Conservation (phyloP, 2,888 invertebrate genomes). For the Diachrysia chrysitis region DNA sequence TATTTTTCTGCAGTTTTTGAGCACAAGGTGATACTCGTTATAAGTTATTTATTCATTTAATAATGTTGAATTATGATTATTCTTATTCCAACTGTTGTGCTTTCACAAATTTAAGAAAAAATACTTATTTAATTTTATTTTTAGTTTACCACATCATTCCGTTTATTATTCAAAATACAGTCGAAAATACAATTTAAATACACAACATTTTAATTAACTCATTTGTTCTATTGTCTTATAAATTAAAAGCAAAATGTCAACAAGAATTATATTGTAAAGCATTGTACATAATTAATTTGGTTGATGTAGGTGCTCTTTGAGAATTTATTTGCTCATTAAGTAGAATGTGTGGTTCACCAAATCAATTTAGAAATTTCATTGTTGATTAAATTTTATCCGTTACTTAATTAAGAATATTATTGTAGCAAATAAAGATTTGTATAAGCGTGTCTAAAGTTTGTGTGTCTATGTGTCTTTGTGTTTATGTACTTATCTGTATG, state of each 20-base stretch:
- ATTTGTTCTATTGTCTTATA: neutral
- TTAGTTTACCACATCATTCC: too few relatives aligned
- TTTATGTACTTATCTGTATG: too few relatives aligned
- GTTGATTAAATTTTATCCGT: neutral
- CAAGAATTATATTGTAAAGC: constrained; percentile 6
- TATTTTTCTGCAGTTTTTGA: too few relatives aligned
- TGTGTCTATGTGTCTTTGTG: too few relatives aligned
- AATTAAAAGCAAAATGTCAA: constrained; percentile 10
- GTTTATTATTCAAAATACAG: too few relatives aligned
- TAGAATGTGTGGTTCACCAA: constrained; percentile 13
- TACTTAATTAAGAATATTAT: neutral
- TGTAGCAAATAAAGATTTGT: neutral
- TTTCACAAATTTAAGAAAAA: too few relatives aligned
- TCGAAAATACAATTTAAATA: neutral
- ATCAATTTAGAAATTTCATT: constrained; percentile 13
- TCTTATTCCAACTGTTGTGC: too few relatives aligned
- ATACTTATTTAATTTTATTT: too few relatives aligned
- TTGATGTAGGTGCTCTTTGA: constrained; percentile 11
- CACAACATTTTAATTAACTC: constrained; percentile 4
- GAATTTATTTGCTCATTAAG: constrained; percentile 27
- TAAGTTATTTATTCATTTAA: too few relatives aligned
- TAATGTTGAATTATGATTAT: too few relatives aligned
- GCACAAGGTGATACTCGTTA: too few relatives aligned
- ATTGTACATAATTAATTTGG: constrained; percentile 12
- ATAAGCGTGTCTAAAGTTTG: too few relatives aligned